These are phyloP conservation scores for Cavia porcellus DNA, from an alignment of 2,113 vertebrate genomes.

Conservation along the genomic window DNA sequence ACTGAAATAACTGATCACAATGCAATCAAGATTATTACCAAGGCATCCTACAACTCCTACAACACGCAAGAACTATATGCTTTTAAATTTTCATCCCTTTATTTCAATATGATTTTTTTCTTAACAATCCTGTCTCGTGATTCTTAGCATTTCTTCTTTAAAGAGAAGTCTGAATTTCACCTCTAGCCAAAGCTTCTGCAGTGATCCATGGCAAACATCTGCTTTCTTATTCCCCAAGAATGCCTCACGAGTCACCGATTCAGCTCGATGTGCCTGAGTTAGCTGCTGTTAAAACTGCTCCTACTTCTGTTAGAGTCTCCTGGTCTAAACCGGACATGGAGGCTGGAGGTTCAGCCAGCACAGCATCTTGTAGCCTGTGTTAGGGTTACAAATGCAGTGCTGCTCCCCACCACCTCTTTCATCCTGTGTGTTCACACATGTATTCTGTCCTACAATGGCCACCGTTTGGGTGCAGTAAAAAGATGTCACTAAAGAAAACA, in stretches of 20 bases:
- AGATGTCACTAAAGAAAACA: not conserved
- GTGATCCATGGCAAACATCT: not conserved
- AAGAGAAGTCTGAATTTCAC: not conserved
- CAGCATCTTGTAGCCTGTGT: not conserved
- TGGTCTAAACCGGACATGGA: not conserved
- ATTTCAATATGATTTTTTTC: not conserved
- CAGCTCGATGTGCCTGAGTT: not conserved
- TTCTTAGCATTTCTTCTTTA: not conserved
- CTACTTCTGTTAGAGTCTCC: not conserved
- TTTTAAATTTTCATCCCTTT: not conserved
- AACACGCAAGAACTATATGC: not conserved
- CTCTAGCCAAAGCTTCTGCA: not conserved
- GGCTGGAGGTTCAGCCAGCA: not conserved
- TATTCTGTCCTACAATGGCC: not conserved
- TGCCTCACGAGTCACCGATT: not conserved
- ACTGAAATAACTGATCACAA: not conserved
- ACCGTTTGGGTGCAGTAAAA: not conserved
- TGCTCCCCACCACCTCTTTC: accelerated
- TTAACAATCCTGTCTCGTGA: not conserved
- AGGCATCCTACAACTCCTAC: not conserved
- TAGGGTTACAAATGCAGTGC: not conserved
- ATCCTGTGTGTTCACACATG: not conserved
- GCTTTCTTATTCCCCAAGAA: not conserved
- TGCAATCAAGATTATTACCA: not conserved
- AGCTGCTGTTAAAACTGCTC: not conserved